A percentile compares a stretch with the other conserved stretches of the same genome.
These are phyloP conservation scores for Neuroscelio doddi DNA, from an alignment of 2,888 invertebrate genomes.

Conservation along the genomic window DNA sequence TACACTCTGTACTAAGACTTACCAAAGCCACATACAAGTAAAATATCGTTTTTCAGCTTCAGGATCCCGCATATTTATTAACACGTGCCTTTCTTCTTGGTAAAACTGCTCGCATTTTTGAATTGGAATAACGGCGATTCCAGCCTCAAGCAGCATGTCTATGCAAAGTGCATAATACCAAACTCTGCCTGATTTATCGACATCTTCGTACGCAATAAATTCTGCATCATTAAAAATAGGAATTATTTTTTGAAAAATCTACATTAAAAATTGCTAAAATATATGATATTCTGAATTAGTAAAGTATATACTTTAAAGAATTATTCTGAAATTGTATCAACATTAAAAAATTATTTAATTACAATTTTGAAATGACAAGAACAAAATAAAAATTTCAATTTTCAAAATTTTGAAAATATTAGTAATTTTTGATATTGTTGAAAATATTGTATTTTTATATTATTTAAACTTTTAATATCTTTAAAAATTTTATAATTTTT, in stretches of 20 bases:
- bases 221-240: slow-evolving; percentile 50
- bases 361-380: too few species aligned
- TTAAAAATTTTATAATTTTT: too few species aligned
- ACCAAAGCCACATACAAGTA: slow-evolving; percentile 78
- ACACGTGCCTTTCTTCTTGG: slow-evolving; percentile 74
- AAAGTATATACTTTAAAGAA: too few species aligned
- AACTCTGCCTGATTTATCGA: slow-evolving; percentile 73
- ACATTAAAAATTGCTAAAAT: too few species aligned
- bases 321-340: neutral
- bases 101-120: slow-evolving; percentile 74
- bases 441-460: too few species aligned
- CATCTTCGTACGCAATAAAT: slow-evolving; percentile 56
- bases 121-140: slow-evolving; percentile 74
- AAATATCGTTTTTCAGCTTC: slow-evolving; percentile 75
- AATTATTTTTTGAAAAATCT: too few species aligned
- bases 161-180: slow-evolving; percentile 78
- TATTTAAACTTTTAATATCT: too few species aligned
- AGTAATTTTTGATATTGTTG: too few species aligned
- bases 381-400: too few species aligned
- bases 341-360: too few species aligned
- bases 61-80: slow-evolving; percentile 71
- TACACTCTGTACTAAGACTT: slow-evolving; percentile 21
- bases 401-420: neutral
- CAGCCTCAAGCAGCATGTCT: slow-evolving; percentile 76
- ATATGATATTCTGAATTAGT: too few species aligned